Conservation (phyloP, 2,797 vertebrate species). For the Eutrigla gurnardus region DNA sequence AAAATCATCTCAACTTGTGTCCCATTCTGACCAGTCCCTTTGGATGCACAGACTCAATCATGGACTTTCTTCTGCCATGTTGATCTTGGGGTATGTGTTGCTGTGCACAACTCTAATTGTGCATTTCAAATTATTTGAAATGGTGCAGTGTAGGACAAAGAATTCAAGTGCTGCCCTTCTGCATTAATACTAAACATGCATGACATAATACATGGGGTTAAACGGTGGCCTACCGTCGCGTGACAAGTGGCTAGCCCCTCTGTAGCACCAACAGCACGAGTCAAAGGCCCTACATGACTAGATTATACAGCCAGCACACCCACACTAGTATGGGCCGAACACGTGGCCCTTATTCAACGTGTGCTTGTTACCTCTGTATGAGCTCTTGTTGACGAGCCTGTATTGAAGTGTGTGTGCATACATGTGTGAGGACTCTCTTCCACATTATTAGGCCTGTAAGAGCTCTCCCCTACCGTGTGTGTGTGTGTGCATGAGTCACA, state of each 20-base stretch:
- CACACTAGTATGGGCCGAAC: slow-evolving; percentile 17
- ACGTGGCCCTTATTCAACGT: slow-evolving; percentile 48
- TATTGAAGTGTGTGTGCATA: slow-evolving; percentile 16
- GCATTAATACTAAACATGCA: not conserved
- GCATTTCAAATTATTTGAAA: not conserved
- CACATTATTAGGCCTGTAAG: slow-evolving; percentile 57
- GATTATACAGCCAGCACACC: slow-evolving; percentile 21
- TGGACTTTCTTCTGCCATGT: not conserved
- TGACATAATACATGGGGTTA: not conserved
- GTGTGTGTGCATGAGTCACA: slow-evolving; percentile 75
- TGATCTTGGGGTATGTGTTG: not conserved
- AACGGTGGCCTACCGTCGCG: not conserved
- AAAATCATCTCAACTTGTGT: not conserved
- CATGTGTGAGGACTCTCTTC: slow-evolving; percentile 35
- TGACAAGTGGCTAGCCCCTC: slow-evolving; percentile 9
- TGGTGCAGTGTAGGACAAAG: not conserved
- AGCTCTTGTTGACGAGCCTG: slow-evolving; percentile 15
- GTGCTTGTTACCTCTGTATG: slow-evolving; percentile 22
- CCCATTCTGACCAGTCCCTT: not conserved
- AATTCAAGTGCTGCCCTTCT: not conserved
- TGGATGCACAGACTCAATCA: not conserved
- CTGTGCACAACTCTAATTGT: not conserved
- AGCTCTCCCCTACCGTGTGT: slow-evolving; percentile 60
- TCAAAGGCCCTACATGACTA: slow-evolving; percentile 39
- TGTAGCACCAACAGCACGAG: slow-evolving; percentile 32